Conservation (phyloP, 1,140 invertebrate genomes). For the Drosophila ironensis region DNA sequence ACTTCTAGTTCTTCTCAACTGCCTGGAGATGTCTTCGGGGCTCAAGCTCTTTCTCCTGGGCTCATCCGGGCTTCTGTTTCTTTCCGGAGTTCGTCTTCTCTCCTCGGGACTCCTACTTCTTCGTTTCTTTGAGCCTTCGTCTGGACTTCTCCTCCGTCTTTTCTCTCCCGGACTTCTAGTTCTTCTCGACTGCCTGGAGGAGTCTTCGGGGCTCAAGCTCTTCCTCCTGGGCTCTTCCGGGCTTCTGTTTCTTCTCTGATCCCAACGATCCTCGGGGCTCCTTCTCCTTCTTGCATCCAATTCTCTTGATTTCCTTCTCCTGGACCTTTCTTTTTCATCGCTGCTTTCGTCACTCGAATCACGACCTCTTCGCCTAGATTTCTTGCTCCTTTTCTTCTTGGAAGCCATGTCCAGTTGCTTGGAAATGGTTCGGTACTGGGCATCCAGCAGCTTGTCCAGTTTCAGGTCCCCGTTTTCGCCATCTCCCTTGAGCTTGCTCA, state of each 20-base stretch:
- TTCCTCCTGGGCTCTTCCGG: not conserved
- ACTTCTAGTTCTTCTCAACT: too few relatives aligned
- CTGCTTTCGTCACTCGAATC: conserved; percentile 28
- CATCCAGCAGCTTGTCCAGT: conserved; percentile 62
- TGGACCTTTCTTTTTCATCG: conserved; percentile 1
- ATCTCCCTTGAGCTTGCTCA: conserved; percentile 82
- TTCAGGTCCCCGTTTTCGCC: conserved; percentile 39
- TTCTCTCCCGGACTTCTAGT: not conserved
- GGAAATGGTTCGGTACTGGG: conserved; percentile 71
- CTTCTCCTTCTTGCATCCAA: not conserved
- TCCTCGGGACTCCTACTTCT: not conserved
- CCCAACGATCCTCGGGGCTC: not conserved
- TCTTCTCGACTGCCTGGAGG: not conserved
- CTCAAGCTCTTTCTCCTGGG: too few relatives aligned
- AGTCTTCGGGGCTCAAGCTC: not conserved
- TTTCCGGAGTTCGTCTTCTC: not conserved
- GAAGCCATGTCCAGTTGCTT: conserved; percentile 77
- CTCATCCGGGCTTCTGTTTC: not conserved
- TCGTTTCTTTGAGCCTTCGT: not conserved
- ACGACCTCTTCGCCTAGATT: conserved; percentile 10
- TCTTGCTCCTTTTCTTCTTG: conserved; percentile 41
- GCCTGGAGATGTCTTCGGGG: too few relatives aligned
- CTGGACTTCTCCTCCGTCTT: not conserved
- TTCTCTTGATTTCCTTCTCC: not conserved
- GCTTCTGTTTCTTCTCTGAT: not conserved